Evolutionary conservation across 2,888 invertebrate genomes (phyloP).

Genomic region (Chironomus riparius): DNA sequence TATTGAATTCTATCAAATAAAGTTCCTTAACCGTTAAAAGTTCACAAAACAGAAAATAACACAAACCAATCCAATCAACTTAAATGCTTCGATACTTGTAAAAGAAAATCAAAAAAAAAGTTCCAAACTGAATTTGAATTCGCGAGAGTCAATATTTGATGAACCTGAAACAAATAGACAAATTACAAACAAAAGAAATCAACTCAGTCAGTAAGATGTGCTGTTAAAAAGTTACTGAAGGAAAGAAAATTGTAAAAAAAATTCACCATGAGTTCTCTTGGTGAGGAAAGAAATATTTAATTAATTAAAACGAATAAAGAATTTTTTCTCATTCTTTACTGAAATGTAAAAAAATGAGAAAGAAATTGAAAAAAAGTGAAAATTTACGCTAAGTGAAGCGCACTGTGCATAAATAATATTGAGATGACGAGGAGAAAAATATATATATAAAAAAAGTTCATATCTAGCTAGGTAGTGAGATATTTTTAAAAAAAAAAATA

Average conservation of each 20-base stretch:
- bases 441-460: neutral
- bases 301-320: neutral
- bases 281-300: neutral
- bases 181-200: too few relatives aligned
- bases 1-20: too few relatives aligned
- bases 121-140: too few relatives aligned
- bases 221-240: neutral
- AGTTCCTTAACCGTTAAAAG: too few relatives aligned
- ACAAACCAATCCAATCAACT: too few relatives aligned
- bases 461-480: constrained; percentile 10
- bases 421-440: neutral
- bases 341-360: neutral
- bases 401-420: neutral
- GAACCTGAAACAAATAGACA: too few relatives aligned
- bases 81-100: too few relatives aligned
- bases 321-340: neutral
- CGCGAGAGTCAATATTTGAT: too few relatives aligned
- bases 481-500: neutral
- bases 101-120: too few relatives aligned
- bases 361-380: neutral
- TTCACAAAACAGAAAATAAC: too few relatives aligned
- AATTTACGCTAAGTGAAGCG: neutral
- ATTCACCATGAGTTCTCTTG: too few relatives aligned
- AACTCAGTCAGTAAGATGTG: too few relatives aligned
- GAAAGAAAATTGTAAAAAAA: neutral